A percentile compares a stretch with the other conserved stretches of the same genome.
Conservation (phyloP, 2,888 invertebrate genomes). For the Drosophila formosana region DNA sequence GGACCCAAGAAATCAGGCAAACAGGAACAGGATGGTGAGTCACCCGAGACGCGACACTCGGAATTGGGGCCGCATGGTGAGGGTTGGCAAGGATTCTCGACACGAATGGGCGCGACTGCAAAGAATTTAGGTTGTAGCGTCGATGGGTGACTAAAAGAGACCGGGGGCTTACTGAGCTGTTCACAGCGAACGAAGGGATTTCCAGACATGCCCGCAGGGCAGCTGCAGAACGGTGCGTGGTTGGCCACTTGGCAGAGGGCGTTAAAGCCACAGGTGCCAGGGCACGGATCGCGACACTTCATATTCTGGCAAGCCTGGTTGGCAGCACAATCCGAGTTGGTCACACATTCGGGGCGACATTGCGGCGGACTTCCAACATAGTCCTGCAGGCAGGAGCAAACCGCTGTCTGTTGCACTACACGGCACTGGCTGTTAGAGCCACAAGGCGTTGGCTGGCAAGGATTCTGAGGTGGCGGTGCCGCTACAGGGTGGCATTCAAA, state of each 20-base stretch:
- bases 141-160: neutral
- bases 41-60: conserved; percentile 87
- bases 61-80: conserved; percentile 91
- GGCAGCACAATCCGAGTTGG: conserved; percentile 89
- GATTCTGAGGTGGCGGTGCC: conserved; percentile 86
- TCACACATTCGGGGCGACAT: conserved; percentile 90
- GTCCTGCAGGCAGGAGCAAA: conserved; percentile 88
- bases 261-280: conserved; percentile 90
- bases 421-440: conserved; percentile 90
- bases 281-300: conserved; percentile 91
- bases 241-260: conserved; percentile 90
- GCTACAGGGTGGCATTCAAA: conserved; percentile 87
- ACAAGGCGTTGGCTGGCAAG: conserved; percentile 90
- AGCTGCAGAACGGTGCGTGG: conserved; percentile 90
- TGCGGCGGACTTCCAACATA: conserved; percentile 90
- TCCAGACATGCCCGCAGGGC: conserved; percentile 89
- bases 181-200: conserved; percentile 89
- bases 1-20: conserved; percentile 87
- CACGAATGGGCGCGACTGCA: conserved; percentile 69
- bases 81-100: conserved; percentile 87
- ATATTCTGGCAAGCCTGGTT: conserved; percentile 90
- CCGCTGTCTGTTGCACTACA: conserved; percentile 88
- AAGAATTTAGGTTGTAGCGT: conserved; percentile 23
- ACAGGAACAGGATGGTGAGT: conserved; percentile 87
- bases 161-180: conserved; percentile 81